Evolutionary conservation across 2,113 vertebrate genomes (phyloP), one percentile per base, ranked within the genome.

Genomic region (Okapia johnstoni): DNA sequence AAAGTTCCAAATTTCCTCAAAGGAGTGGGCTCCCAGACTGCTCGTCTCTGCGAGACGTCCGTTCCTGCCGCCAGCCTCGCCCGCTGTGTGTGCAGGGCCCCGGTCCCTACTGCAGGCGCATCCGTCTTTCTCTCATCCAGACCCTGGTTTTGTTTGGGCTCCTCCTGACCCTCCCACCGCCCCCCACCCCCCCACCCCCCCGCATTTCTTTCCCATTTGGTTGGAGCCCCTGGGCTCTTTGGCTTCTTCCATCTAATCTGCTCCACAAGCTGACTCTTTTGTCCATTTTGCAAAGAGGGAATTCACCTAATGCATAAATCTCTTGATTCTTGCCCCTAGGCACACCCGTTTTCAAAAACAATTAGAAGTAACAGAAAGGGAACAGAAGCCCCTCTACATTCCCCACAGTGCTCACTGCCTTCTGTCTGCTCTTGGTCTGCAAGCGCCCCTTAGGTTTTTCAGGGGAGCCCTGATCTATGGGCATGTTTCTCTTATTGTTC

Each of bases 241-340:
- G 93, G 33, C 85, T 28, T 52, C 88, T 91, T 86, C 36, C 88
- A 1, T 91, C 46, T 92, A 88, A 94, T 95, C 81, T 93, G 55
- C 73, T 93, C 54, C 50, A 54, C 93, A 90, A 88, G 91, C 97
- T 96, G 95, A 93, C 90, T 91, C 93, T 95, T 97, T 85, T 94
- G 95, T 96, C 66, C 76, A 6, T 40, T 93, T 85, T 66, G 55
- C 84, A 88, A 97, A 97, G 17, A 97, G 92, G 94, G 16, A 93
- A 93, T 58, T 94, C 66, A 50, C 85, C 81, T 88, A 95, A 73
- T 95, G 90, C 81, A 57, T 36, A 52, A 85, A 57, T 77, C 94
- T 93, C 77, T 23, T 14, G 84, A 23, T 61, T 80, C 54, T 43
- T 94, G 66, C 52, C 90, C 76, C 55, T 21, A 66, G 90, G 95